Evolutionary conservation across 2,888 invertebrate genomes (phyloP).

Genomic region (Liopterus haemorrhoidalis): DNA sequence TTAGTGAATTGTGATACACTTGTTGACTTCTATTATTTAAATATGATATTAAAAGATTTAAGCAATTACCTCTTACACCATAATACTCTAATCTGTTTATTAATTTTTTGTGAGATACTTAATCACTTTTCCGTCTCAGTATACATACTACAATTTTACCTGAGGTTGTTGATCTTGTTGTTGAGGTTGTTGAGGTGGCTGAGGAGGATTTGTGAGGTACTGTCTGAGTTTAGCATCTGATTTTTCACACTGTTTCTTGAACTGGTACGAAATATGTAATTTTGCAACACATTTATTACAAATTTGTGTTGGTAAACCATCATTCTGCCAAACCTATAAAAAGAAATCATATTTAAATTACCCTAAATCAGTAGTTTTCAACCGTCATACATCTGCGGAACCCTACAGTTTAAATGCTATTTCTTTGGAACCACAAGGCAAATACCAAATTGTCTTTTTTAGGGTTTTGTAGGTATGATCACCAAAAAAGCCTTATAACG

Average conservation of each 20-base stretch:
- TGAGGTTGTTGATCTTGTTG: slow-evolving; percentile 18
- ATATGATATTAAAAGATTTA: too few relatives aligned
- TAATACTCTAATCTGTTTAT: too few relatives aligned
- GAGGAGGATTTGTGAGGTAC: slow-evolving; percentile 34
- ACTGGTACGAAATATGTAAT: slow-evolving; percentile 46
- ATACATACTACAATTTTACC: slow-evolving; percentile 20
- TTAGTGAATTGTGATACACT: too few relatives aligned
- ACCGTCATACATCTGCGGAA: too few relatives aligned
- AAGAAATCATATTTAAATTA: slow-evolving; percentile 13
- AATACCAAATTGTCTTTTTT: too few relatives aligned
- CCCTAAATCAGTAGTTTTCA: background rate
- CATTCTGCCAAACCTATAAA: slow-evolving; percentile 47
- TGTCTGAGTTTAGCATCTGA: slow-evolving; percentile 46
- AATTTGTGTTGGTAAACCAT: slow-evolving; percentile 46
- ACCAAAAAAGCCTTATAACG: too few relatives aligned
- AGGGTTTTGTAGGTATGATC: too few relatives aligned
- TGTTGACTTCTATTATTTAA: too few relatives aligned
- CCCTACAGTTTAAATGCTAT: too few relatives aligned
- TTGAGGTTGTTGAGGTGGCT: slow-evolving; percentile 21
- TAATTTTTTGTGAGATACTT: too few relatives aligned
- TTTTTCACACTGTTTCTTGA: slow-evolving; percentile 47
- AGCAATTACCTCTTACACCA: too few relatives aligned
- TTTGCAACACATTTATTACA: slow-evolving; percentile 47
- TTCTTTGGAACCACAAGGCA: slow-evolving; percentile 6
- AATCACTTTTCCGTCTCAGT: too few relatives aligned